Conservation (phyloP, 2,797 vertebrate species). For the Falco concolor region DNA sequence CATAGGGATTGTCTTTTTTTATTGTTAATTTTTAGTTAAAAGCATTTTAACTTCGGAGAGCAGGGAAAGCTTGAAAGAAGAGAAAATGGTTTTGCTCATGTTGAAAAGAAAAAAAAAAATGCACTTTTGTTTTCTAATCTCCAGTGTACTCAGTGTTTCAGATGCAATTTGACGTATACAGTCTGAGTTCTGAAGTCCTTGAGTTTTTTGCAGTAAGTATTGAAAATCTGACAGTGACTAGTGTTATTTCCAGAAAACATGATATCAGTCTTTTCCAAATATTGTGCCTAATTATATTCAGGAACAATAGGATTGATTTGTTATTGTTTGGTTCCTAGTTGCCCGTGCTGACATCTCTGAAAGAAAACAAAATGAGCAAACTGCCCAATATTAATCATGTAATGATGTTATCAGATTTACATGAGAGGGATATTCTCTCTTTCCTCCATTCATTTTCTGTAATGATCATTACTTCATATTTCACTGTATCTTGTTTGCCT, state of each 20-base stretch:
- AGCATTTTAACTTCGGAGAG: not conserved
- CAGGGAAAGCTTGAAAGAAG: not conserved
- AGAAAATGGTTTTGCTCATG: not conserved
- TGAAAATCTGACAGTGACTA: not conserved
- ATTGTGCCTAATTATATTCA: not conserved
- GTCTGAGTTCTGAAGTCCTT: not conserved
- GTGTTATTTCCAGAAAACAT: not conserved
- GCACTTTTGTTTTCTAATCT: not conserved
- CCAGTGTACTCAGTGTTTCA: not conserved
- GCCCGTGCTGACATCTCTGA: not conserved
- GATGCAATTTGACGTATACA: not conserved
- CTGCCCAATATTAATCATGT: not conserved
- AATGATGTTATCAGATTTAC: conserved; percentile 3
- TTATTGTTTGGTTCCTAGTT: not conserved
- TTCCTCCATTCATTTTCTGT: conserved; percentile 39
- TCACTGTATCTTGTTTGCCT: not conserved
- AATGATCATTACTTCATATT: conserved; percentile 26
- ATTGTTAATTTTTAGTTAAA: not conserved
- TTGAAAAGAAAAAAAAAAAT: not conserved
- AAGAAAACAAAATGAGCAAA: not conserved
- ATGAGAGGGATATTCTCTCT: not conserved
- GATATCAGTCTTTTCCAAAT: not conserved
- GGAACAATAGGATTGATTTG: conserved; percentile 4
- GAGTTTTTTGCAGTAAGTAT: not conserved
- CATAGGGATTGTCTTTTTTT: not conserved